phyloP scores from a whole-genome alignment of 2,797 vertebrate genomes.

The Spinus pinus region DNA sequence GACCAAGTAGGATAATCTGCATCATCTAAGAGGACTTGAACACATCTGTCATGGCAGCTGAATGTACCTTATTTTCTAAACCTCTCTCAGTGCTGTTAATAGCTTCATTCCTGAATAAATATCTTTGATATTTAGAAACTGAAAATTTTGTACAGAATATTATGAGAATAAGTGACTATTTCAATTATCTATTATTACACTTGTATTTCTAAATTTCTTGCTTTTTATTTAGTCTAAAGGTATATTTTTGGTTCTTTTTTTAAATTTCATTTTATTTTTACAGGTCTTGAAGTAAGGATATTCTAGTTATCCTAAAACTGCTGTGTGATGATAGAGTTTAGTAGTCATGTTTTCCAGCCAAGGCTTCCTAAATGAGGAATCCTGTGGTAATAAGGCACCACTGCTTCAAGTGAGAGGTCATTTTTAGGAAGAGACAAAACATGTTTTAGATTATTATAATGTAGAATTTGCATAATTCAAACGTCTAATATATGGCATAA shows the following conservation, averaged over 20 bases:
- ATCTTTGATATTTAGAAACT: background rate
- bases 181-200: background rate
- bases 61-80: background rate
- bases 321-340: background rate
- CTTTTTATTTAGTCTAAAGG: background rate
- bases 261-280: background rate
- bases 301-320: background rate
- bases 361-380: background rate
- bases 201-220: background rate
- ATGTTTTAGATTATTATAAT: background rate
- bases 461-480: background rate
- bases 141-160: background rate
- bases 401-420: background rate
- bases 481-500: background rate
- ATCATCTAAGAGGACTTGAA: background rate
- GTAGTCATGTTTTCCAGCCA: background rate
- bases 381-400: background rate
- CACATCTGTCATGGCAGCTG: background rate
- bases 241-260: background rate
- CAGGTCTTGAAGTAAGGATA: background rate
- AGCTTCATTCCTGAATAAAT: background rate
- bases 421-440: background rate
- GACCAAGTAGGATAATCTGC: background rate
- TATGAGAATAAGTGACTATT: background rate
- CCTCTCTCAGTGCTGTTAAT: background rate